Percentiles rank a stretch among this genome's conserved stretches.
These are phyloP conservation scores for Anoncus sp. DNA, from an alignment of 2,888 invertebrate genomes.

Conservation along the genomic window DNA sequence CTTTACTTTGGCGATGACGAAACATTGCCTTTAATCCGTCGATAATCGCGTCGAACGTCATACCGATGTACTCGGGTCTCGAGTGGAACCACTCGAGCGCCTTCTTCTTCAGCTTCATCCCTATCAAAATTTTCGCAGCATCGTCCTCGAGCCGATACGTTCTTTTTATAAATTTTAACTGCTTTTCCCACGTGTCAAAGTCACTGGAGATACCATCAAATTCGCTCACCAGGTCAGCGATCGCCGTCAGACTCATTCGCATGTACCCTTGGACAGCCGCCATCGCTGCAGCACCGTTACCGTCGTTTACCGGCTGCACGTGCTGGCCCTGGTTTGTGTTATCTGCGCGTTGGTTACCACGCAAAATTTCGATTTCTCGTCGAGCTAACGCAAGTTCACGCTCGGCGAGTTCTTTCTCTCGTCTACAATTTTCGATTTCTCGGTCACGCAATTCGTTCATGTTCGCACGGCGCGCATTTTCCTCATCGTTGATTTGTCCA, in stretches of 20 bases:
- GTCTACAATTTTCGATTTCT: constrained; percentile 8
- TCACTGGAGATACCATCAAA: constrained; percentile 12
- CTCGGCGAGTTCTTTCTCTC: constrained; percentile 25
- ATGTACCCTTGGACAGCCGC: not conserved
- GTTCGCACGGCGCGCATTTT: not conserved
- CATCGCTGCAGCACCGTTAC: not conserved
- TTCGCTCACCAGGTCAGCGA: constrained; percentile 13
- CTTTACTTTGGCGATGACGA: constrained; percentile 28
- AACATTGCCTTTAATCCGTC: constrained; percentile 26
- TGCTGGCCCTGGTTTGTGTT: not conserved
- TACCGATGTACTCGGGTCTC: constrained; percentile 39
- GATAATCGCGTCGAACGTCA: constrained; percentile 21
- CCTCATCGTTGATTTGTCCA: not conserved
- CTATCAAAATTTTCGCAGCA: constrained; percentile 25
- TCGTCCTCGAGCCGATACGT: constrained; percentile 36
- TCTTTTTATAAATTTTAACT: constrained; percentile 23
- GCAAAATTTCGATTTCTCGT: constrained; percentile 22
- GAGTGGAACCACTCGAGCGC: constrained; percentile 52
- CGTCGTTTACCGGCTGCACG: not conserved
- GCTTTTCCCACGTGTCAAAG: constrained; percentile 42
- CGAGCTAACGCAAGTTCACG: constrained; percentile 22
- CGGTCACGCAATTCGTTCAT: not conserved
- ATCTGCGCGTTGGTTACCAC: not conserved
- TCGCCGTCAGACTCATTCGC: constrained; percentile 10
- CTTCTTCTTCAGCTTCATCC: constrained; percentile 29